Percentiles rank a stretch among this genome's conserved stretches.
Evolutionary conservation across 2,113 vertebrate genomes (phyloP).

Genomic region (Montifringilla adamsi): DNA sequence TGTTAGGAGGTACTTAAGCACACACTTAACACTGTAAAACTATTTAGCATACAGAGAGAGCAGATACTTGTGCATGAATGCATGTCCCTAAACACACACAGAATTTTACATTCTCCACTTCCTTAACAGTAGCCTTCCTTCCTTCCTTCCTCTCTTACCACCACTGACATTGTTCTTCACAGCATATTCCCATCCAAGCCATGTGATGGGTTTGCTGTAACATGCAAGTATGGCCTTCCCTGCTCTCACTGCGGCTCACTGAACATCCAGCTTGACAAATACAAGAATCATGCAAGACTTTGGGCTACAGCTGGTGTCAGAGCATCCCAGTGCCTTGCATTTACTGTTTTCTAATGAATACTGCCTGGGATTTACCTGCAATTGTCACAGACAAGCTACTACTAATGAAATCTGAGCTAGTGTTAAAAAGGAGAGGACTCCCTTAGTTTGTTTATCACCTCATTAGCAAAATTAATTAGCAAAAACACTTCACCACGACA

Average conservation of each 20-base stretch:
- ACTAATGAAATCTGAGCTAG: slow-evolving; percentile 39
- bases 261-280: neutral
- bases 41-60: neutral
- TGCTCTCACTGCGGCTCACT: neutral
- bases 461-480: slow-evolving; percentile 64
- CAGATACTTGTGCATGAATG: neutral
- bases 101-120: neutral
- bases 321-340: neutral
- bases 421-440: slow-evolving; percentile 16
- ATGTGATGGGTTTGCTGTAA: neutral
- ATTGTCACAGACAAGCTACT: neutral
- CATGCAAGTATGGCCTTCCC: neutral
- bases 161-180: neutral
- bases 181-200: neutral
- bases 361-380: neutral
- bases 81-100: neutral
- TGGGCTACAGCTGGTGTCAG: neutral
- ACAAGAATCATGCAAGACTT: neutral
- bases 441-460: slow-evolving; percentile 50
- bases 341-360: neutral
- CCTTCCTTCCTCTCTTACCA: neutral
- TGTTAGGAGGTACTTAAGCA: neutral
- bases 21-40: neutral
- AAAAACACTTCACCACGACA: slow-evolving; percentile 25
- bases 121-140: neutral